Evolutionary conservation across 2,888 invertebrate species (phyloP), one percentile per base, ranked within the genome.

Genomic region (Tetragonisca angustula): DNA sequence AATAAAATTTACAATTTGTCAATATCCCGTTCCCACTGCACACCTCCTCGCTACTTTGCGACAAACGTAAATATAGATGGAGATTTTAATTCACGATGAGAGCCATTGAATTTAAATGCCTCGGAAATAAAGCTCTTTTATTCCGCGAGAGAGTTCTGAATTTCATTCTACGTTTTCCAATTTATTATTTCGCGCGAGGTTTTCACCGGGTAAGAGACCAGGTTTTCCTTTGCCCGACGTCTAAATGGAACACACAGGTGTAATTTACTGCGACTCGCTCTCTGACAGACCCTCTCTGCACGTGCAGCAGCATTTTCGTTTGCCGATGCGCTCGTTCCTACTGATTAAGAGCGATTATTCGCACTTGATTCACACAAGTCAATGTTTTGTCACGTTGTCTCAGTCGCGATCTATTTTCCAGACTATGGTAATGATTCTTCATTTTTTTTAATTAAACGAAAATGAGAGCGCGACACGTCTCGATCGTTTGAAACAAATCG

Each of bases 381-480:
- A 43, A 71, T 59, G 49, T 72, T 72, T 72, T 27, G 21, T 61
- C 43, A 19, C 21, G 24, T 21, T 59, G 43, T 24, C 24, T 71
- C 43, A 6, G 4, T 59, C 32, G 0, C 24, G 24, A 13, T n/a
- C 9, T 6, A 17, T 4, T 24, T 5, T 62, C 4, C 61, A 27
- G 17, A 17, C 3, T 61, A 4, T 17, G 9, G 1, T 1, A 4
- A 13, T 32, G 32, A 64, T 64, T 64, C 21, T 32, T 32, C 21
- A 64, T 32, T 32, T 32, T 32, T 32, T 32, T 21, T 21, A 64
- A 5, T 27, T 32, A 4, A 32, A 4, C 4, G 1, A 36, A 5
- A 5, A 36, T 0, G 36, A 9, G 36, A 6, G 4, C 43, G 43
- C 43, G 36, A 36, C 36, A 9, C 9, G 43, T 43, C 1, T 9